Evolutionary conservation across 2,888 invertebrate genomes (phyloP).

Genomic region (Tinea pellionella): DNA sequence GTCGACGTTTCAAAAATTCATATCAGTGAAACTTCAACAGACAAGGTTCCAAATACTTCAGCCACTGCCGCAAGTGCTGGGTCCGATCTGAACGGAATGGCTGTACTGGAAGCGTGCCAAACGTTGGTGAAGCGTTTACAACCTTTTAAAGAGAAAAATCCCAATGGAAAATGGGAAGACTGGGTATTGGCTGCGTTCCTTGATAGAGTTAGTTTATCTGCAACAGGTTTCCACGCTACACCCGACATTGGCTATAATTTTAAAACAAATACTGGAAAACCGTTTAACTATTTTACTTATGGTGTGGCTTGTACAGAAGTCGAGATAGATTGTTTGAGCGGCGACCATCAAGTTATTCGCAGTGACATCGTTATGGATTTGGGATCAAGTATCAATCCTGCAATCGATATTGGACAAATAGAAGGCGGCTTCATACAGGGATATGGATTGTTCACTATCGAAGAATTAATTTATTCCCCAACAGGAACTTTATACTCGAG

Average conservation of each 20-base stretch:
- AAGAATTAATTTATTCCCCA: conserved; percentile 89
- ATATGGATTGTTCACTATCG: conserved; percentile 90
- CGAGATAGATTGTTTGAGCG: conserved; percentile 93
- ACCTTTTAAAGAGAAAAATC: conserved; percentile 79
- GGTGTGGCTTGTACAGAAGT: conserved; percentile 90
- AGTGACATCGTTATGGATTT: conserved; percentile 98
- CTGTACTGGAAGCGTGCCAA: conserved; percentile 85
- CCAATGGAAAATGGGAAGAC: conserved; percentile 84
- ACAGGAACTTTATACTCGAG: conserved; percentile 83
- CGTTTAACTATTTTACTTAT: conserved; percentile 87
- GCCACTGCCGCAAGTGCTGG: conserved; percentile 90
- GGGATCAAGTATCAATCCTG: conserved; percentile 94
- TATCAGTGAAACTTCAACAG: conserved; percentile 85
- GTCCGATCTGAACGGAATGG: conserved; percentile 93
- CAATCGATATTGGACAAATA: conserved; percentile 96
- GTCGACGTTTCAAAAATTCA: conserved; percentile 80
- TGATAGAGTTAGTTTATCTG: conserved; percentile 81
- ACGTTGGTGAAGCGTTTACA: conserved; percentile 77
- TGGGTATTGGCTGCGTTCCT: conserved; percentile 85
- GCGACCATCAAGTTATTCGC: conserved; percentile 89
- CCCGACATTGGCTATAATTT: conserved; percentile 80
- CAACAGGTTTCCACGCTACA: conserved; percentile 85
- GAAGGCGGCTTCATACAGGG: conserved; percentile 97
- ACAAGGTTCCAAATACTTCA: conserved; percentile 92
- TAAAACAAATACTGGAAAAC: conserved; percentile 75